These are phyloP conservation scores for Neoaliturus tenellus DNA, from an alignment of 2,888 invertebrate genomes.

Conservation along the genomic window DNA sequence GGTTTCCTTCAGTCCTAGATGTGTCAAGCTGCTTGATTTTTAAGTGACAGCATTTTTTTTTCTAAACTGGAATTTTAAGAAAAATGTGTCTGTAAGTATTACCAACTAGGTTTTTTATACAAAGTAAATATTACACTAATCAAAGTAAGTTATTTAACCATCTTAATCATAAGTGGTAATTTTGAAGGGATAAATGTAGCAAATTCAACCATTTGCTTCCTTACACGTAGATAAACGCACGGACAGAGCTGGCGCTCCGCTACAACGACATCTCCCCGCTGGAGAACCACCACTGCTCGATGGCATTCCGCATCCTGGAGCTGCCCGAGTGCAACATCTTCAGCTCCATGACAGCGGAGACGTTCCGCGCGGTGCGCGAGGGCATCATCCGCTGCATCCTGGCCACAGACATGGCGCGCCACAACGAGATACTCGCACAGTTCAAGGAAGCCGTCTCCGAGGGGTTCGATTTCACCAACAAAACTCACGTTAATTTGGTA, in stretches of 20 bases:
- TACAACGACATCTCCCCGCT: conserved; percentile 92
- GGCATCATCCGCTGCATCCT: conserved; percentile 87
- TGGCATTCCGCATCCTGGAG: conserved; percentile 87
- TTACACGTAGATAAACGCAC: conserved; percentile 89
- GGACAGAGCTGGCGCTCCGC: conserved; percentile 87
- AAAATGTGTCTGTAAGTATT: too few species aligned
- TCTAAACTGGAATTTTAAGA: too few species aligned
- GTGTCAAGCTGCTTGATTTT: too few species aligned
- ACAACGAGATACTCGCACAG: conserved; percentile 85
- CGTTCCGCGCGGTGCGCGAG: conserved; percentile 77
- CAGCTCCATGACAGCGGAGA: conserved; percentile 76
- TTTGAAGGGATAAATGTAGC: too few species aligned
- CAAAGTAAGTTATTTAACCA: too few species aligned
- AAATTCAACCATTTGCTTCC: too few species aligned
- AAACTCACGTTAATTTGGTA: conserved; percentile 84
- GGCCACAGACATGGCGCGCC: conserved; percentile 87
- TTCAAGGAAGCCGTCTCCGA: conserved; percentile 80
- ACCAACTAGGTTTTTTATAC: too few species aligned
- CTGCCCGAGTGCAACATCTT: conserved; percentile 89
- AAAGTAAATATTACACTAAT: too few species aligned
- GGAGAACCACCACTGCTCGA: conserved; percentile 92
- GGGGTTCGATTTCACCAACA: conserved; percentile 80
- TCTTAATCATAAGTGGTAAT: neutral
- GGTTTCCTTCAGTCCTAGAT: too few species aligned
- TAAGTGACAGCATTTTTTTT: too few species aligned